Conservation (phyloP, 2,113 vertebrate species). For the Colinus virginianus region DNA sequence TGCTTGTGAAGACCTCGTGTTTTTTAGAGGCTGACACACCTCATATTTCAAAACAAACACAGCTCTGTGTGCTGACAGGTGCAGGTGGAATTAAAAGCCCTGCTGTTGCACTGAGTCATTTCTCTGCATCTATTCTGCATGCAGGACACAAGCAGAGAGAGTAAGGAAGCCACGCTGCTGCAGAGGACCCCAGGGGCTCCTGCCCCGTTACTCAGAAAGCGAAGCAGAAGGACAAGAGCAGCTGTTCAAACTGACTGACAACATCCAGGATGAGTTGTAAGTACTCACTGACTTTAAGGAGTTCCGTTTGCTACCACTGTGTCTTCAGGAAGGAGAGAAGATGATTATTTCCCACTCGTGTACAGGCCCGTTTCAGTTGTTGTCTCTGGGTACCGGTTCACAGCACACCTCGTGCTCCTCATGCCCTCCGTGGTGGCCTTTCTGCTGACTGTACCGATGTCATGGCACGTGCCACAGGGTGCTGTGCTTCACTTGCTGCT, state of each 20-base stretch:
- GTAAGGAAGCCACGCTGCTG: constrained; percentile 93
- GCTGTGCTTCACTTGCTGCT: not conserved
- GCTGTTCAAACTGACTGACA: constrained; percentile 94
- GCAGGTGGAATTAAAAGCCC: not conserved
- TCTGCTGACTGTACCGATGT: rapidly evolving
- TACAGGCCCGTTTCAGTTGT: rapidly evolving
- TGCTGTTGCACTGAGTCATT: not conserved
- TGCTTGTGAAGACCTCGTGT: not conserved
- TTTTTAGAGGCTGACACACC: not conserved
- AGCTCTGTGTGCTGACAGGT: not conserved
- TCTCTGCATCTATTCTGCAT: not conserved
- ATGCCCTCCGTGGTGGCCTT: not conserved
- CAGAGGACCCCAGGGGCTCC: constrained; percentile 90
- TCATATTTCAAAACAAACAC: rapidly evolving
- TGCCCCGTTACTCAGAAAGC: constrained; percentile 86
- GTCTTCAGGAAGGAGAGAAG: not conserved
- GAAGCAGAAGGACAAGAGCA: constrained; percentile 96
- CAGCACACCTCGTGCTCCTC: not conserved
- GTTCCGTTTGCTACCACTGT: not conserved
- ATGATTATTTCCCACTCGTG: rapidly evolving
- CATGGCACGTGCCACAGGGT: not conserved
- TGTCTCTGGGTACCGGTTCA: not conserved
- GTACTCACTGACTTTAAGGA: constrained; percentile 51
- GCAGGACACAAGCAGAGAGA: constrained; percentile 86
- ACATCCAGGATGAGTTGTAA: constrained; percentile 95